phyloP scores from a whole-genome alignment of 35 echinoderm and acorn worm genomes.

The Amphiura filiformis region DNA sequence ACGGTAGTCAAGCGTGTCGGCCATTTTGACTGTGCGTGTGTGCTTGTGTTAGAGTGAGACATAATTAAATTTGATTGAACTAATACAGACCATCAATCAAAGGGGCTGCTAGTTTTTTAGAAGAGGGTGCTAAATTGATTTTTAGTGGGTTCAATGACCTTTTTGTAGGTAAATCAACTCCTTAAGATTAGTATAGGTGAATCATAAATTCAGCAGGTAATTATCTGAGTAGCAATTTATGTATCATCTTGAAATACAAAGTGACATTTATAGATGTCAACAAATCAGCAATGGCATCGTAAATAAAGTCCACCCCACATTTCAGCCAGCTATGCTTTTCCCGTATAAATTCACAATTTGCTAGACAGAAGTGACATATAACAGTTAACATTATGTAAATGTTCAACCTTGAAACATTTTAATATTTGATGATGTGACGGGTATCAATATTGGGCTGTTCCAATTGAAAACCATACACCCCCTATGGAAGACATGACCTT shows the following conservation, averaged over 20 bases:
- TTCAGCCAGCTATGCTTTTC: too few relatives aligned
- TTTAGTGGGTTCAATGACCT: background rate
- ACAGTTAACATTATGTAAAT: too few relatives aligned
- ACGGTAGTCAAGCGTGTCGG: slow-evolving; percentile 11
- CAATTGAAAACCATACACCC: too few relatives aligned
- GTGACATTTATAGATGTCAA: background rate
- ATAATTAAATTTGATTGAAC: slow-evolving; percentile 9
- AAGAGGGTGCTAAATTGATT: background rate
- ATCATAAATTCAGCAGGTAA: background rate
- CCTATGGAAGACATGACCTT: too few relatives aligned
- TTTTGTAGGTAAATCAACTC: background rate
- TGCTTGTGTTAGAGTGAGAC: background rate
- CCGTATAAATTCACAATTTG: too few relatives aligned
- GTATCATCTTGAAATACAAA: background rate
- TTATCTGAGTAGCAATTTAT: background rate
- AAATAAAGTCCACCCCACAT: background rate
- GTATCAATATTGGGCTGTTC: too few relatives aligned
- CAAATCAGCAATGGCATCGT: background rate
- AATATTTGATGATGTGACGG: too few relatives aligned
- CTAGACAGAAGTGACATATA: too few relatives aligned
- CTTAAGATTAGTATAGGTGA: background rate
- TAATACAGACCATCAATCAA: background rate
- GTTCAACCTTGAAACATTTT: too few relatives aligned
- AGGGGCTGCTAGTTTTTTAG: background rate
- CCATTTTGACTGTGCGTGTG: background rate